A percentile compares a stretch with the other conserved stretches of the same genome.
phyloP scores from a whole-genome alignment of 2,797 vertebrate species.

The Merluccius polli region DNA sequence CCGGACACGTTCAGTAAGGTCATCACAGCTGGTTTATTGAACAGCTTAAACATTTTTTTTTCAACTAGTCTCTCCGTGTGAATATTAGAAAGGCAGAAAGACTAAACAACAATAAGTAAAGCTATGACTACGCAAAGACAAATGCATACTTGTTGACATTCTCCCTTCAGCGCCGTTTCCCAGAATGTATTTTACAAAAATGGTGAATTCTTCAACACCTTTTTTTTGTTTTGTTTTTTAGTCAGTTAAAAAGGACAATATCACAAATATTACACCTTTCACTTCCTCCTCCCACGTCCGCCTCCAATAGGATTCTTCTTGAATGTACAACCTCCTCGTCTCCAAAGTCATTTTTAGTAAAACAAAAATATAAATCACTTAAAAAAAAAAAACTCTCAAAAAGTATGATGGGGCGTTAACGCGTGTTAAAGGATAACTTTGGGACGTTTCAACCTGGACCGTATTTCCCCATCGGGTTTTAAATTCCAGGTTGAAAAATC shows the following conservation, averaged over 20 bases:
- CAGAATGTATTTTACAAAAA: constrained; percentile 48
- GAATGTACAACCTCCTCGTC: background rate
- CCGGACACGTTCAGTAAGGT: constrained; percentile 8
- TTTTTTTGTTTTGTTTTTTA: background rate
- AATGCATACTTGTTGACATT: constrained; percentile 31
- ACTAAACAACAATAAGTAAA: constrained; percentile 3
- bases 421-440: background rate
- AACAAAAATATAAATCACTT: background rate
- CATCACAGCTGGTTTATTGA: constrained; percentile 53
- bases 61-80: constrained; percentile 49
- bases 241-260: constrained; percentile 4
- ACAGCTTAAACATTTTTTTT: constrained; percentile 45
- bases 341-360: background rate
- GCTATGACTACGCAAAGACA: constrained; percentile 41
- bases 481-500: no score
- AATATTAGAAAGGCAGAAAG: constrained; percentile 60
- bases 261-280: constrained; percentile 2
- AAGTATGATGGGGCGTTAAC: background rate
- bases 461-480: no score
- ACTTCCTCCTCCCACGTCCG: background rate
- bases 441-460: no score
- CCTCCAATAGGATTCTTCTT: background rate
- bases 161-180: constrained; percentile 36
- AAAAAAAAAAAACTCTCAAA: background rate
- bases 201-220: constrained; percentile 3